These are phyloP conservation scores for Ptychadena robeensis DNA, from an alignment of 2,797 vertebrate species.

Conservation along the genomic window DNA sequence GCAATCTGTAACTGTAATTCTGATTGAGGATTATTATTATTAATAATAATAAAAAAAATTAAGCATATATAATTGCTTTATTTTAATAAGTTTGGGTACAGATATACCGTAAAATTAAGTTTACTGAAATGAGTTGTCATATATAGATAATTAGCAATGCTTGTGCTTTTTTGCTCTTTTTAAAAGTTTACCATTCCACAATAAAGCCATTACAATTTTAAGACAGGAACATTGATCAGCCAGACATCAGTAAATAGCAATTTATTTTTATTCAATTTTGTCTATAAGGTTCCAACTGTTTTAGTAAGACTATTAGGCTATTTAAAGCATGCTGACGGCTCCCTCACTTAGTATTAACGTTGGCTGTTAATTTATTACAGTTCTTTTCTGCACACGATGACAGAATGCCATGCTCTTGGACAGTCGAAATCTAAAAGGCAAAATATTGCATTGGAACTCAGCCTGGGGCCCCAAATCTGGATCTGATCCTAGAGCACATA, in stretches of 20 bases:
- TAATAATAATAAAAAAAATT: too few species aligned
- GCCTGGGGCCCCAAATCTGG: constrained; percentile 37
- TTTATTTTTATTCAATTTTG: neutral
- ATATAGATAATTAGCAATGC: too few species aligned
- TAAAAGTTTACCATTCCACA: too few species aligned
- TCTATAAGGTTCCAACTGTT: neutral
- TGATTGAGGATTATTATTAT: too few species aligned
- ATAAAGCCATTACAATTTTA: too few species aligned
- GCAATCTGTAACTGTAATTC: too few species aligned
- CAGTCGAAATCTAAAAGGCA: neutral
- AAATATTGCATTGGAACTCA: constrained; percentile 8
- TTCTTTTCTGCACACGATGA: neutral
- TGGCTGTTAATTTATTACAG: neutral
- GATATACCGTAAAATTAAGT: too few species aligned
- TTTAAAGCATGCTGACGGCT: neutral
- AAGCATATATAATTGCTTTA: too few species aligned
- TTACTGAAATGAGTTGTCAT: too few species aligned
- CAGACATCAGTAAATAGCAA: neutral
- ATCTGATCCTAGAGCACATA: constrained; percentile 35
- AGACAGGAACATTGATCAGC: too few species aligned
- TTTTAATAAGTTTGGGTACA: too few species aligned
- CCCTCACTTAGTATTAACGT: neutral
- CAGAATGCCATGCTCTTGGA: neutral
- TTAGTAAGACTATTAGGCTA: neutral
- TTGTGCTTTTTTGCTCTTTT: too few species aligned